Conservation (phyloP, 2,888 invertebrate species). For the Ornithoptera priamus region DNA sequence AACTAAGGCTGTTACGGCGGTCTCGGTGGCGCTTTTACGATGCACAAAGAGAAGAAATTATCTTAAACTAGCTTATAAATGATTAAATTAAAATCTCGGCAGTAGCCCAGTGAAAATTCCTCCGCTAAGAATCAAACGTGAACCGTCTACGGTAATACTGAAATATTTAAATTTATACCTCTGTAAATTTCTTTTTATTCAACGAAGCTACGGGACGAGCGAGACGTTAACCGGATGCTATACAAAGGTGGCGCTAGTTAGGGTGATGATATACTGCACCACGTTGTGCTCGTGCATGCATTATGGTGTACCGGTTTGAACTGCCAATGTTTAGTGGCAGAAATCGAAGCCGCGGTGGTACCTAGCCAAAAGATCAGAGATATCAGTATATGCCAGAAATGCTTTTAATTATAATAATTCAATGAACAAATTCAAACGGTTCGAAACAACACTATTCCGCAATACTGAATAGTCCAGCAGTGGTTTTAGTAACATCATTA, state of each 20-base stretch:
- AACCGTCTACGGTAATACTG: background rate
- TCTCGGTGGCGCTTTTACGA: constrained; percentile 5
- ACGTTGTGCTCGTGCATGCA: too few species aligned
- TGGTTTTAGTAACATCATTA: background rate
- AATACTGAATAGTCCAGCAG: background rate
- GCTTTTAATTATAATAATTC: background rate
- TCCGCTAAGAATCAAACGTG: background rate
- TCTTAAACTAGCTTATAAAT: constrained; percentile 14
- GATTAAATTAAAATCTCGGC: constrained; percentile 12
- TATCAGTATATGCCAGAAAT: too few species aligned
- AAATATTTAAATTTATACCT: background rate
- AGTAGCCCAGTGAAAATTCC: background rate
- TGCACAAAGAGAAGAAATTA: constrained; percentile 21
- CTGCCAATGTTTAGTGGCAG: too few species aligned
- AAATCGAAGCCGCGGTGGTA: too few species aligned
- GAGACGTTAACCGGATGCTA: too few species aligned
- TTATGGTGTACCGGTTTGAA: too few species aligned
- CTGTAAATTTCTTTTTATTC: background rate
- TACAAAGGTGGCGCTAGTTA: too few species aligned
- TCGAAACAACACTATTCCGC: background rate
- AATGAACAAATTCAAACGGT: background rate
- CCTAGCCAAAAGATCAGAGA: too few species aligned
- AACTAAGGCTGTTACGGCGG: constrained; percentile 39
- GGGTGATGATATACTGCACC: too few species aligned
- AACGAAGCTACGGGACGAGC: too few species aligned